Evolutionary conservation across 2,888 invertebrate species (phyloP), one percentile per base, ranked within the genome.

Genomic region (Dione vanillae): DNA sequence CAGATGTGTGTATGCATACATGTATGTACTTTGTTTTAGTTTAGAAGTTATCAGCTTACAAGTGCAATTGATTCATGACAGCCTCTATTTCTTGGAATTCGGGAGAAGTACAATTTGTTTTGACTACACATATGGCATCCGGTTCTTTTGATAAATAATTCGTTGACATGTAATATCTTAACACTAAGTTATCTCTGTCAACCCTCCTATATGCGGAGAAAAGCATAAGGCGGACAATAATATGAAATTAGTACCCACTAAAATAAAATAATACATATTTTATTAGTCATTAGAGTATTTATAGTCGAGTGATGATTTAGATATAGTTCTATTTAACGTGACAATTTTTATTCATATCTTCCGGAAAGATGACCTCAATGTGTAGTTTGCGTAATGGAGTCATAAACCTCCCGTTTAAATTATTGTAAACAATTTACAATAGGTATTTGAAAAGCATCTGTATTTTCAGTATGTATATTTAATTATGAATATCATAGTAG

Each of bases 331-430:
- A n/a, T n/a, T 52, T 43, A 35, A 84, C 83, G 80, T 83, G 83
- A 84, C 81, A 78, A 77, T 80, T 77, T 75, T 76, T 68, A 51
- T 65, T 69, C 71, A 73, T 51, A 68, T 61, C 78, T 82, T 83
- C 75, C 76, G 76, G 71, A 73, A 67, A 52, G 54, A 11, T 59
- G 64, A 64, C 85, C 82, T 82, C 82, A 75, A 66, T 71, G 61
- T 67, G 27, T 11, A 65, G 54, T 56, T 76, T 76, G 74, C 71
- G 71, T 66, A 73, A 75, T 52, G 11, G 12, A 27, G 14, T 45
- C 19, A 62, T 51, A 45, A 16, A 37, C 61, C 19, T 51, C 51
- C 67, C 47, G 51, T 45, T 70, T 20, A 35, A 35, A 61, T 10
- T n/a, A 35, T 14, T 35, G 3, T 14, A 16, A 49, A 14, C 11